Base-by-base conservation (phyloP, 2,797 vertebrate species). In the Paratrypauchen microcephalus region DNA sequence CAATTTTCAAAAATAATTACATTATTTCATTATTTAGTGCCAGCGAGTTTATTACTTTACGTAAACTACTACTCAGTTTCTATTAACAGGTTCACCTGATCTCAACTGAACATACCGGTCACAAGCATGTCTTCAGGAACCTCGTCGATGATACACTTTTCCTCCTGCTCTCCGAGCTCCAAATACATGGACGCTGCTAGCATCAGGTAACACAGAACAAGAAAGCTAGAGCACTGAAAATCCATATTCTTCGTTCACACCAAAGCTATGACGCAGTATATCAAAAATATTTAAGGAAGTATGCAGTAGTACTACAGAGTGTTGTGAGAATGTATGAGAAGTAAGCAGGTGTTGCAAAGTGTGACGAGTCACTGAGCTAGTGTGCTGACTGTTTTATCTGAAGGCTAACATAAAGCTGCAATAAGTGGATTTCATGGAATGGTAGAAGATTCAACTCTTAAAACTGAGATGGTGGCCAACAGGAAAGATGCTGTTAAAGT, bases 91-190 rank as follows among this genome's bases (percentile, higher is more conserved):
- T 68, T 76, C 47, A 75, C 50, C 21, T 66, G 75, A 24, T 52
- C 23, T 71, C 41, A 69, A 19, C 70, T 66, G 70, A 39, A 90
- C 95, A 87, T 88, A 98, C 97, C 96, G 64, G 93, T 93, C 62
- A 97, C 90, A 81, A 95, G 70, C 0, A 88, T 95, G 85, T 95
- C 95, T 0, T 92, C 89, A 50, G 97, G 96, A 87, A 97, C 71
- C 8, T 99, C 96, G 83, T 98, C 94, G 1, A 97, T 96, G 69
- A 98, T 91, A 77, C 97, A 99, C 86, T 94, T 97, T 81, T 96
- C 93, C 81, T 95, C 94, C 86, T 89, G 91, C 79, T 96, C 95
- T 26, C 88, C 95, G 0, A 85, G 84, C 26, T 97, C 94, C 86
- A 97, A 97, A 85, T 93, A 98, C 89, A 97, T 95, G 41, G 93